Conservation (phyloP, 64 coral and sea anemone genomes). For the Montipora cactus region DNA sequence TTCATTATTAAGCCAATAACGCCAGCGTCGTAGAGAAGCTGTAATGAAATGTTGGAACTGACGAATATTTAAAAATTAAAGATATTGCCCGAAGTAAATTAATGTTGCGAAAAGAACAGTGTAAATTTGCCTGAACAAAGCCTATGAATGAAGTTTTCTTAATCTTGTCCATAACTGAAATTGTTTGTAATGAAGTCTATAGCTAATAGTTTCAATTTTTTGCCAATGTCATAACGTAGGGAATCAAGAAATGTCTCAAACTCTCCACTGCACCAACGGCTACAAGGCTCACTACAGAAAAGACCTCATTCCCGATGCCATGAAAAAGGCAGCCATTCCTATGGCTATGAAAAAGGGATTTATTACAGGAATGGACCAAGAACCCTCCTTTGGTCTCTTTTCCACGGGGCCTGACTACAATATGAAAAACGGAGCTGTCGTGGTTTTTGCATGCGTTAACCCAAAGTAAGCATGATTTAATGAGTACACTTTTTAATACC, state of each 20-base stretch:
- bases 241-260: slow-evolving; percentile 80
- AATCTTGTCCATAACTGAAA: no score
- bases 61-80: no score
- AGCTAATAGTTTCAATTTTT: neutral
- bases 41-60: no score
- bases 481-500: neutral
- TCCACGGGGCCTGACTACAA: slow-evolving; percentile 69
- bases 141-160: no score
- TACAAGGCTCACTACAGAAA: slow-evolving; percentile 85
- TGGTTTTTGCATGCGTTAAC: slow-evolving; percentile 80
- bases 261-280: slow-evolving; percentile 83
- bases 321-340: slow-evolving; percentile 86
- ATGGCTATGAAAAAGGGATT: slow-evolving; percentile 91
- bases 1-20: no score
- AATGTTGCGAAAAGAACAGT: no score
- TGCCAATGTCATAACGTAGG: neutral
- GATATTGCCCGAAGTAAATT: no score
- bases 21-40: no score
- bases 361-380: slow-evolving; percentile 51
- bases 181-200: no score
- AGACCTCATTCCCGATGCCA: slow-evolving; percentile 89
- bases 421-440: slow-evolving; percentile 80
- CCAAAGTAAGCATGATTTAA: slow-evolving; percentile 62
- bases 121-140: no score
- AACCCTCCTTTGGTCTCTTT: slow-evolving; percentile 82